phyloP scores from a whole-genome alignment of 1,140 invertebrate species.

The Tetraneura akinire region DNA sequence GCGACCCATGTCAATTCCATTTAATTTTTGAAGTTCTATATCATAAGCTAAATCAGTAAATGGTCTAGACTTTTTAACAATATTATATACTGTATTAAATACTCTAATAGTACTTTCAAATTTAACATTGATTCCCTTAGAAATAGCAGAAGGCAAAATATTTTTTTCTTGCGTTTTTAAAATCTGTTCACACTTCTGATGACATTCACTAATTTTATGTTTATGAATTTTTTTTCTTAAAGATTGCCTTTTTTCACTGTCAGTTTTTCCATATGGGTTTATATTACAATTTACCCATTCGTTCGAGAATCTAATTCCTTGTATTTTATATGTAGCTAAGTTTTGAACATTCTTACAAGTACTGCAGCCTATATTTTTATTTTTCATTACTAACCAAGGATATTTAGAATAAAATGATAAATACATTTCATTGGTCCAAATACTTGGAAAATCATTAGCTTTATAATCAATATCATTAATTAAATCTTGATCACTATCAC shows the following conservation, averaged over 20 bases:
- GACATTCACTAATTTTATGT: conserved; percentile 25
- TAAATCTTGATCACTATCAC: no score
- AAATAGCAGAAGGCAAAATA: neutral
- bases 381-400: neutral
- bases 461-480: no score
- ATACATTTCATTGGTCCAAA: no score
- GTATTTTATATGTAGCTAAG: conserved; percentile 22
- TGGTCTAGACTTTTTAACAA: conserved; percentile 21
- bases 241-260: conserved; percentile 10
- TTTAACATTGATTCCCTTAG: neutral
- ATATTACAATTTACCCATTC: conserved; percentile 9
- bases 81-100: conserved; percentile 14
- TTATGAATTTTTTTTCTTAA: conserved; percentile 21
- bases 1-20: neutral
- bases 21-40: conserved; percentile 20
- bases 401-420: no score
- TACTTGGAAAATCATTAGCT: no score
- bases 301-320: neutral
- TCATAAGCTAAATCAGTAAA: conserved; percentile 32
- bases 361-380: neutral
- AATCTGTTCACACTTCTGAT: conserved; percentile 14
- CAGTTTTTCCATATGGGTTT: neutral
- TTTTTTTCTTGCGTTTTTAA: conserved; percentile 27
- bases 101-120: conserved; percentile 19
- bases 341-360: neutral